A percentile compares a stretch with the other conserved stretches of the same genome.
phyloP scores from a whole-genome alignment of 1,140 invertebrate species.

The Pantala flavescens region DNA sequence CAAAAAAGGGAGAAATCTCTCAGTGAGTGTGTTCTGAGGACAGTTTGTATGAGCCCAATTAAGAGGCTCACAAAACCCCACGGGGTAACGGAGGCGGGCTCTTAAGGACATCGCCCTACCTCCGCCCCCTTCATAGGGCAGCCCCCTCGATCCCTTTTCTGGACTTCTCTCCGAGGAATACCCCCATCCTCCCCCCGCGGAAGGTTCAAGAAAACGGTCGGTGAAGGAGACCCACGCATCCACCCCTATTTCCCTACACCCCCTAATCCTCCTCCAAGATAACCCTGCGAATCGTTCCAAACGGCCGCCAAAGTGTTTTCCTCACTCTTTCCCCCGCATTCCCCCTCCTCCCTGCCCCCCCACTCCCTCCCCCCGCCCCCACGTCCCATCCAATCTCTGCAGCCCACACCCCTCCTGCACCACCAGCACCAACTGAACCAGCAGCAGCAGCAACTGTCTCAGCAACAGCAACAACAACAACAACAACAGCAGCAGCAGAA shows the following conservation, averaged over 20 bases:
- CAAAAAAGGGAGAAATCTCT: too few relatives aligned
- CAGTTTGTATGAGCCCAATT: too few relatives aligned
- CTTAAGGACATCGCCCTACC: too few relatives aligned
- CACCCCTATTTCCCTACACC: background rate
- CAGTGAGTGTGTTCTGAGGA: too few relatives aligned
- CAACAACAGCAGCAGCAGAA: background rate
- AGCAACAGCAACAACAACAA: background rate
- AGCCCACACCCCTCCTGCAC: slow-evolving; percentile 1
- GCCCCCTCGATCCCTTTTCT: too few relatives aligned
- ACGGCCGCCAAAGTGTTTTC: slow-evolving; percentile 3
- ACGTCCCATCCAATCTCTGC: background rate
- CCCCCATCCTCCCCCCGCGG: too few relatives aligned
- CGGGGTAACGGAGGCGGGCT: too few relatives aligned
- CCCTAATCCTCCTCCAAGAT: background rate
- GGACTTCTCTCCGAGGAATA: too few relatives aligned
- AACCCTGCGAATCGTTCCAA: background rate
- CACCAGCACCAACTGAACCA: background rate
- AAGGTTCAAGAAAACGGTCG: too few relatives aligned
- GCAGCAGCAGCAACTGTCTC: background rate
- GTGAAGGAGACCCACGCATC: too few relatives aligned
- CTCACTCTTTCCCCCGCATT: slow-evolving; percentile 1
- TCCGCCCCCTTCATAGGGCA: too few relatives aligned
- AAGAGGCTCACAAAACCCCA: too few relatives aligned
- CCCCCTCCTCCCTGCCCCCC: slow-evolving; percentile 2
- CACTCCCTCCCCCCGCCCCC: background rate